Base-by-base conservation (phyloP, 2,888 invertebrate genomes). In the Gandaritis pyraliata region DNA sequence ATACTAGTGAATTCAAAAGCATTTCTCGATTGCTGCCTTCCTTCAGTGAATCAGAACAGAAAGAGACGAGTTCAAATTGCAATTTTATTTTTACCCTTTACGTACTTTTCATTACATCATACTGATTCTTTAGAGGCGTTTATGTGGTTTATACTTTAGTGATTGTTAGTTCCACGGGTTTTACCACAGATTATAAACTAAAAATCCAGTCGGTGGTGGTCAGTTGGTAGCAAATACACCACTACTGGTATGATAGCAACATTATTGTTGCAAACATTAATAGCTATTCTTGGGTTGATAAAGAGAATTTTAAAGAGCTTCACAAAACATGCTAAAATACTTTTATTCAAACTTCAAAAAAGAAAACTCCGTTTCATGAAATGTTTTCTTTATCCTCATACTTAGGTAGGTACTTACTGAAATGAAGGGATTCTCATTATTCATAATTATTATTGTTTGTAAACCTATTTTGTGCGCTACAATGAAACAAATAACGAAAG, bases 1-100 rank as follows among this genome's bases (percentile, higher is more conserved):
- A 66, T 64, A 61, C 51, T 63, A 58, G 58, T 49, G 41, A 57
- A 62, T 49, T 45, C 51, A 45, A 30, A 45, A 57, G 43, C 57
- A 39, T 56, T 60, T 53, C 60, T 54, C 58, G 15, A 53, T 49
- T 45, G 18, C 38, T 57, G 48, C 53, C 53, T 49, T 55, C 55
- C 41, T 58, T 43, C 36, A 43, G 49, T 30, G 41, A 47, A 38
- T 13, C 52, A 39, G 45, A 51, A 45, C 39, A 53, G 11, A 48
- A 39, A 23, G 18, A 53, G 41, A 1, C 12, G 29, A 46, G 30
- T 52, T 29, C 39, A 11, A 33, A 33, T 33, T 2, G 8, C 33
- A 33, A 23, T 23, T 33, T 33, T 33, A 2, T 2, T 33, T 33
- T 33, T 33, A 33, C 33, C 23, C 23, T 23, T 23, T 23, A 1